Conservation (phyloP, 2,888 invertebrate species). For the Physocephala rufipes region DNA sequence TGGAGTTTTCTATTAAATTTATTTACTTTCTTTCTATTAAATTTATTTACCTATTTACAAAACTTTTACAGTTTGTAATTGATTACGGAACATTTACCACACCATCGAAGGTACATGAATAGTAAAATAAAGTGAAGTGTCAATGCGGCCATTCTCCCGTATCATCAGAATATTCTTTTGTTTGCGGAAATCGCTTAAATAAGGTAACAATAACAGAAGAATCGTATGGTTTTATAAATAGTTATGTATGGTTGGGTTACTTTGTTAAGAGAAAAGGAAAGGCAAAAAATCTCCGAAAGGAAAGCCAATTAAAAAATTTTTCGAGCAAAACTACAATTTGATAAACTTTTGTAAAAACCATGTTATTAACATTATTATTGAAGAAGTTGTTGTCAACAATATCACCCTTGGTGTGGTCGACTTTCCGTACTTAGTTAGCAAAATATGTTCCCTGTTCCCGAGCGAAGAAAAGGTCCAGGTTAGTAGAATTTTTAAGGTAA, state of each 20-base stretch:
- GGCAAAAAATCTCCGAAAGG: not conserved
- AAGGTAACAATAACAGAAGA: not conserved
- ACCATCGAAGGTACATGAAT: not conserved
- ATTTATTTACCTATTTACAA: too few relatives aligned
- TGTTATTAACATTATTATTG: not conserved
- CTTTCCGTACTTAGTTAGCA: not conserved
- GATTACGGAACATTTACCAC: not conserved
- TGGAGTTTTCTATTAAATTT: too few relatives aligned
- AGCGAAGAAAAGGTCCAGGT: too few relatives aligned
- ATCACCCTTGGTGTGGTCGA: not conserved
- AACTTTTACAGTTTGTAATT: not conserved
- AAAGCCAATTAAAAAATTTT: not conserved
- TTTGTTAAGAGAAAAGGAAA: not conserved
- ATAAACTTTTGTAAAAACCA: not conserved
- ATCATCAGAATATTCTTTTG: not conserved
- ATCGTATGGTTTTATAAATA: not conserved
- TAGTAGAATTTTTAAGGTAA: too few relatives aligned
- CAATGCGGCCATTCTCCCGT: not conserved
- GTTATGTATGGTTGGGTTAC: not conserved
- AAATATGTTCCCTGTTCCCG: too few relatives aligned
- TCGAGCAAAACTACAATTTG: not conserved
- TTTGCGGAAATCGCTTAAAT: slow-evolving; percentile 3
- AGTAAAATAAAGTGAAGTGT: not conserved
- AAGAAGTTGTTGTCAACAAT: not conserved
- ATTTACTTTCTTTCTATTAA: too few relatives aligned